Evolutionary conservation across 2,113 vertebrate species (phyloP), one percentile per base, ranked within the genome.

Genomic region (Sisor rabdophorus): DNA sequence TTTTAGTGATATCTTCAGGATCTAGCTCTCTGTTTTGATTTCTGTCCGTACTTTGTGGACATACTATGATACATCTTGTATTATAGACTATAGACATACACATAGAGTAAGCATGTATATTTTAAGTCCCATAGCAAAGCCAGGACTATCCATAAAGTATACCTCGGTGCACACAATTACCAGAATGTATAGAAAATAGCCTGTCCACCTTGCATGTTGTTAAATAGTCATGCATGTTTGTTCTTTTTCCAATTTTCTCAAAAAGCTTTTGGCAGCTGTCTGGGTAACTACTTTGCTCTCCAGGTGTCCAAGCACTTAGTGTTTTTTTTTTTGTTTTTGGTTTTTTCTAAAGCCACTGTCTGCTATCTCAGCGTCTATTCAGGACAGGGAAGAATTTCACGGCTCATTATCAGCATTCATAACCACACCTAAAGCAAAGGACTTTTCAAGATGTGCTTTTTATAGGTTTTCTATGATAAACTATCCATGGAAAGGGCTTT

Each of bases 391-490:
- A 76, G 80, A 78, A 84, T 84, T 81, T 85, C 69, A 82, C 72
- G 79, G 80, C 79, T 85, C 83, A 85, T 86, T 84, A 82, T 76
- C 64, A 78, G 79, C 56, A 67, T 73, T 81, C 79, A 86, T 80
- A 81, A 79, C 80, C 74, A 78, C 76, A 76, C 82, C 76, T 80
- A 79, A 77, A 69, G 77, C 75, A 80, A 84, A 83, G 79, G 81
- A 79, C 80, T 84, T 86, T 85, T 83, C 83, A 86, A 85, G 79
- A 82, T 86, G 83, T 82, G 73, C 79, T 82, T 79, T 80, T 78
- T 19, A 72, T 60, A 58, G 64, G 44, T 72, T 79, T 63, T 24
- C 74, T 67, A 63, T 82, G 80, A 81, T 73, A 78, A 58, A 64
- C 79, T 60, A 78, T 85, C 81, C 64, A 73, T 71, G 76, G 80